These are phyloP conservation scores for Columbina picui DNA, from an alignment of 2,113 vertebrate species.

Conservation along the genomic window DNA sequence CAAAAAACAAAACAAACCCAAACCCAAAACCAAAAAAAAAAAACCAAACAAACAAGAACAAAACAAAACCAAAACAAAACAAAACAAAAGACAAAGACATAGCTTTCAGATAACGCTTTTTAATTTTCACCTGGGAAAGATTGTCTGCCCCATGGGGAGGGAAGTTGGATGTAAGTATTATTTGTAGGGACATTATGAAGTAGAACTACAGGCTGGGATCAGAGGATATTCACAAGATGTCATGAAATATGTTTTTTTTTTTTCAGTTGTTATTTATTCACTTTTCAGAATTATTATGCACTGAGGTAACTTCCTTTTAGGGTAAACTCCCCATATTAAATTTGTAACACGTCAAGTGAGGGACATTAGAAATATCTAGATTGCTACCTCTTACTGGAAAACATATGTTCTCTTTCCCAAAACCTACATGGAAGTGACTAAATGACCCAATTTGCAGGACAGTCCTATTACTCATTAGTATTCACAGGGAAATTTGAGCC, in stretches of 20 bases:
- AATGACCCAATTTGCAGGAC: neutral
- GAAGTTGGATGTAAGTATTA: neutral
- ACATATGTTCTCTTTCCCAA: rapidly evolving
- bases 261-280: neutral
- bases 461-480: neutral
- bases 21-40: too few relatives aligned
- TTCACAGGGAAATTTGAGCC: neutral
- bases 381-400: neutral
- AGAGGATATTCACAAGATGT: neutral
- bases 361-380: neutral
- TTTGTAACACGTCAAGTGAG: neutral
- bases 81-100: neutral
- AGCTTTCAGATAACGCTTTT: neutral
- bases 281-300: neutral
- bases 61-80: too few relatives aligned
- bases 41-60: too few relatives aligned
- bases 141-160: neutral
- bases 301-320: neutral
- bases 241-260: rapidly evolving
- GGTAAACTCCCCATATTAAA: neutral
- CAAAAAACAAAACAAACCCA: too few relatives aligned
- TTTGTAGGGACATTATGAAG: neutral
- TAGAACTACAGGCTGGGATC: neutral
- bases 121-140: neutral
- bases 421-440: neutral